Base-by-base conservation (phyloP, 2,797 vertebrate genomes). In the Ceyx erithaca region DNA sequence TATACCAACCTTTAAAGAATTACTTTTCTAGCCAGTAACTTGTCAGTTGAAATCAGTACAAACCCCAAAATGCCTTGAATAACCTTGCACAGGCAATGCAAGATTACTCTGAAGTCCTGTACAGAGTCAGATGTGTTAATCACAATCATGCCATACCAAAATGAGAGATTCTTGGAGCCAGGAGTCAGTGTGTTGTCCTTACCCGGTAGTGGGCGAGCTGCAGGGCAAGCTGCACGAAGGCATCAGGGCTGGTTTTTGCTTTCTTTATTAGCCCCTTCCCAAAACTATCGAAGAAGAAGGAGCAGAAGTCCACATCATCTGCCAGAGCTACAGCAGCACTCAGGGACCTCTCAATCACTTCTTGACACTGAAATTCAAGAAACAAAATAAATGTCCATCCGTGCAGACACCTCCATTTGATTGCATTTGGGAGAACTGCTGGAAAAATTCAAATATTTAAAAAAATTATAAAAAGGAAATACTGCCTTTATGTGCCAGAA, bases 191-290 rank as follows among this genome's bases (percentile, higher is more conserved):
- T 10, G 62, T 17, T 40, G 72, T 54, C 23, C 95, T 94, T 87
- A 99, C 99, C 97, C 98, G 98, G 91, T 98, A 99, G 91, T 99
- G 99, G 30, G 99, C 99, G 72, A 99, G 98, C 97, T 99, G 99
- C 20, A 99, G 98, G 20, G 98, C 98, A 6, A 99, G 98, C 86
- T 99, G 99, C 77, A 99, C 98, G 18, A 99, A 99, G 80, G 98
- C 99, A 49, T 99, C 99, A 0, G 99, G 99, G 91, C 99, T 99
- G 28, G 98, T 99, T 92, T 97, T 98, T 73, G 98, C 98, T 93
- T 98, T 99, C 97, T 99, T 99, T 93, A 99, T 99, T 80, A 98
- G 91, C 11, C 98, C 99, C 96, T 99, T 99, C 12, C 99, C 99
- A 89, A 99, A 99, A 40, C 94, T 6, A 7, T 88, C 90, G 59